These are phyloP conservation scores for Lepisosteus osseus DNA, from an alignment of 2,113 vertebrate species.

Conservation along the genomic window DNA sequence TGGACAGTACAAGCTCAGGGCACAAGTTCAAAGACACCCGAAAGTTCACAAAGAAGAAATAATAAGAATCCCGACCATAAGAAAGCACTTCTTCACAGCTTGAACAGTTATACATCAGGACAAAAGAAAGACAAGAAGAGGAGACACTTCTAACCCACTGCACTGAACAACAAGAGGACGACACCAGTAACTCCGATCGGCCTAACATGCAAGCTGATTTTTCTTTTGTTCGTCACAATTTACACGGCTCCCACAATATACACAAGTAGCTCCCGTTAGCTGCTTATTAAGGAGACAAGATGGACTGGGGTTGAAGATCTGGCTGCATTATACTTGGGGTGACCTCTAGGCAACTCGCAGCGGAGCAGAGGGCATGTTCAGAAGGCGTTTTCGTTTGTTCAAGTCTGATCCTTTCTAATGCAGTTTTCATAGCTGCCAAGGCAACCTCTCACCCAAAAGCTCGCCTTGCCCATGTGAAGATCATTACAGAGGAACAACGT, in stretches of 20 bases:
- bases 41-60: neutral
- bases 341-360: no score
- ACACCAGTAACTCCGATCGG: conserved; percentile 14
- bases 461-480: no score
- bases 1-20: neutral
- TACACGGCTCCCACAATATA: neutral
- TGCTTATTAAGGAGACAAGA: neutral
- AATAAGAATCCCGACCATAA: neutral
- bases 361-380: no score
- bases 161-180: conserved; percentile 7
- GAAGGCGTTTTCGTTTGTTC: no score
- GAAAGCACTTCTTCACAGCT: conserved; percentile 12
- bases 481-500: no score
- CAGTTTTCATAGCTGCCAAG: no score
- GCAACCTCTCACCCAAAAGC: no score
- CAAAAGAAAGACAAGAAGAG: neutral
- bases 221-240: conserved; percentile 8
- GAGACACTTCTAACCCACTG: neutral
- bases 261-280: neutral
- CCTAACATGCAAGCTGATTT: conserved; percentile 14
- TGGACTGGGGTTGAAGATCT: no score
- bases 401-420: no score
- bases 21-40: conserved; percentile 8
- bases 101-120: conserved; percentile 11
- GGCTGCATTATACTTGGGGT: no score